A percentile compares a stretch with the other conserved stretches of the same genome.
These are phyloP conservation scores for Ctenosaura bakeri DNA, from an alignment of 2,797 vertebrate genomes.

Conservation along the genomic window DNA sequence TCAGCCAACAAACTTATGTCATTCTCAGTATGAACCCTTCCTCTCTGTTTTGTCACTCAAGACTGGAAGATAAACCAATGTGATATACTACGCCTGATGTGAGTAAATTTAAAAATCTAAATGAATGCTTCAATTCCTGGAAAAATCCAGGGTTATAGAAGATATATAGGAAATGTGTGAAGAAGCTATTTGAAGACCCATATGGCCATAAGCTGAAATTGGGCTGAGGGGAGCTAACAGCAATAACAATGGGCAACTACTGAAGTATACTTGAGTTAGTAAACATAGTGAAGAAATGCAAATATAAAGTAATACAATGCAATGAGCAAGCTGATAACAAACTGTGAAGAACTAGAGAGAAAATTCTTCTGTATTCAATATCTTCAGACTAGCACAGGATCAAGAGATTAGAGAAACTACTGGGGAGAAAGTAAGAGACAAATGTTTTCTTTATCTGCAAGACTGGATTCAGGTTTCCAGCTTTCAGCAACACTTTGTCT, in stretches of 20 bases:
- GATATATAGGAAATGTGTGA: background rate
- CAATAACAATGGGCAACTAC: background rate
- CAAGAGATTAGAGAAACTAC: conserved; percentile 29
- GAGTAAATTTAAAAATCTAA: background rate
- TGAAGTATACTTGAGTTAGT: background rate
- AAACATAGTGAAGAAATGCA: background rate
- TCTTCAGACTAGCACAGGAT: background rate
- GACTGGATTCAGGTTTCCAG: conserved; percentile 34
- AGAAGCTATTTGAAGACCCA: background rate
- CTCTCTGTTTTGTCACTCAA: too few relatives aligned
- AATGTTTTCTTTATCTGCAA: conserved; percentile 24
- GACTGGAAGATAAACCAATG: background rate
- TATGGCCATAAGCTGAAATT: too few relatives aligned
- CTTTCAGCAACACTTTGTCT: conserved; percentile 44
- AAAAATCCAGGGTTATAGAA: background rate
- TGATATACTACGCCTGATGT: background rate
- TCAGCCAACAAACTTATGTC: background rate
- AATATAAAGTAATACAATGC: background rate
- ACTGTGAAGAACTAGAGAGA: background rate
- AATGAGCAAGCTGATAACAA: conserved; percentile 7
- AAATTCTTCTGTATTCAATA: background rate
- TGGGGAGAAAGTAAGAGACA: conserved; percentile 22
- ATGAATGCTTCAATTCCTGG: background rate
- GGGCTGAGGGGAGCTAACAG: background rate
- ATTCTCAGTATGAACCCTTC: background rate